Evolutionary conservation across 2,888 invertebrate species (phyloP).

Genomic region (Gerris lacustris): DNA sequence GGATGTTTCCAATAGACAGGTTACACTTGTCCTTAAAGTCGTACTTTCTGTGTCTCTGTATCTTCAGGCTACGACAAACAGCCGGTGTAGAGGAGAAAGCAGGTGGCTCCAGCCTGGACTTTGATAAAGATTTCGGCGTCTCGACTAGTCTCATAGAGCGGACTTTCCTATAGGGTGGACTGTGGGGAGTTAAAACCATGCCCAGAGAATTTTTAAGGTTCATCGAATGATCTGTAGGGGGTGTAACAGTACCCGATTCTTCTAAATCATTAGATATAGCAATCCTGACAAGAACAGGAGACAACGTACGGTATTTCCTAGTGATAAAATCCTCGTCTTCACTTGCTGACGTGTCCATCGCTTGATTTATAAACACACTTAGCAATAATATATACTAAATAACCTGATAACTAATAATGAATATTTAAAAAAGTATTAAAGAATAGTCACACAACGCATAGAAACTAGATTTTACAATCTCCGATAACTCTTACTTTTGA

Average conservation of each 20-base stretch:
- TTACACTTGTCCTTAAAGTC: slow-evolving; percentile 15
- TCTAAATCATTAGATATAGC: slow-evolving; percentile 12
- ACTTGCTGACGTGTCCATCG: not conserved
- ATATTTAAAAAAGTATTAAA: too few species aligned
- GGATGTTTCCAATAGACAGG: slow-evolving; percentile 9
- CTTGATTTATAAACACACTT: not conserved
- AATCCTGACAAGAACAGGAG: not conserved
- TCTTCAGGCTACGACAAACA: not conserved
- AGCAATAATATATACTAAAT: too few species aligned
- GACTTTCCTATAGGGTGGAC: slow-evolving; percentile 24
- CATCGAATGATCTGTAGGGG: slow-evolving; percentile 23
- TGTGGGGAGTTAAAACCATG: slow-evolving; percentile 24
- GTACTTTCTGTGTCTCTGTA: not conserved
- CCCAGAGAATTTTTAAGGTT: slow-evolving; percentile 24
- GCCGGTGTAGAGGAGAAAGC: slow-evolving; percentile 21
- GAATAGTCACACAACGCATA: too few species aligned
- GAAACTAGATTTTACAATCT: too few species aligned
- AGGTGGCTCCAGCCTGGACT: slow-evolving; percentile 16
- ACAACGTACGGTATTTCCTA: not conserved
- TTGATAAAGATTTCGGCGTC: slow-evolving; percentile 21
- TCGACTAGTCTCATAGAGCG: slow-evolving; percentile 23
- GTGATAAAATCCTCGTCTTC: not conserved
- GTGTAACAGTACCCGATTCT: slow-evolving; percentile 23
- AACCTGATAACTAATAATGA: too few species aligned
- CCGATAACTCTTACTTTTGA: too few species aligned